phyloP scores from a whole-genome alignment of 2,113 vertebrate genomes.

The Electrona antarctica region DNA sequence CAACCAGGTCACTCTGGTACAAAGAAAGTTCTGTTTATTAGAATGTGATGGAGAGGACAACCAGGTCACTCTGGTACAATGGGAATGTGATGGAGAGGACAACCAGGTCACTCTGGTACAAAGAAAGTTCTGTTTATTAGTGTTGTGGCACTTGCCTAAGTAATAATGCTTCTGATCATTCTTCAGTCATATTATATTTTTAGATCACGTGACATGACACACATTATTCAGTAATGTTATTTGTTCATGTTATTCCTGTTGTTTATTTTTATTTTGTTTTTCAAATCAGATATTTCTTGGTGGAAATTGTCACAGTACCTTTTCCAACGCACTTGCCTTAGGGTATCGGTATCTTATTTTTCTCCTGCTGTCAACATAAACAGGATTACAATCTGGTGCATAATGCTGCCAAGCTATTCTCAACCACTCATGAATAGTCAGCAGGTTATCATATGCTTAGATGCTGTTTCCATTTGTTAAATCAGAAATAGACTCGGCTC shows the following conservation, averaged over 20 bases:
- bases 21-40: too few relatives aligned
- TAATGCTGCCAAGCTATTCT: conserved; percentile 37
- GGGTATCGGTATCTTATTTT: conserved; percentile 32
- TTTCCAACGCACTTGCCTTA: conserved; percentile 34
- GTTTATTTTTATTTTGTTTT: too few relatives aligned
- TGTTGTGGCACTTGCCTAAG: not conserved
- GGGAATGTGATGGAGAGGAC: conserved; percentile 6
- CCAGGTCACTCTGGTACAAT: conserved; percentile 10
- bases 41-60: conserved; percentile 8
- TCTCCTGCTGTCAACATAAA: conserved; percentile 33
- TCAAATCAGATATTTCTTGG: conserved; percentile 43
- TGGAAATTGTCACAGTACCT: conserved; percentile 44
- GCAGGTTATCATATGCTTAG: conserved; percentile 57
- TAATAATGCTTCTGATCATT: not conserved
- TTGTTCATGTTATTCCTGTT: conserved; percentile 23
- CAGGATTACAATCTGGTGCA: conserved; percentile 51
- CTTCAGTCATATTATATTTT: not conserved
- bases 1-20: not conserved
- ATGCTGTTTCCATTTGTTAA: conserved; percentile 50
- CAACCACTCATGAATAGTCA: conserved; percentile 66
- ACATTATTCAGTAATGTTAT: conserved; percentile 39
- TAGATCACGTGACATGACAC: conserved; percentile 28
- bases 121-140: not conserved
- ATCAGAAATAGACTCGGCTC: conserved; percentile 35
- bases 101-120: not conserved